Base-by-base conservation (phyloP, 2,888 invertebrate genomes). In the Autographa gamma region DNA sequence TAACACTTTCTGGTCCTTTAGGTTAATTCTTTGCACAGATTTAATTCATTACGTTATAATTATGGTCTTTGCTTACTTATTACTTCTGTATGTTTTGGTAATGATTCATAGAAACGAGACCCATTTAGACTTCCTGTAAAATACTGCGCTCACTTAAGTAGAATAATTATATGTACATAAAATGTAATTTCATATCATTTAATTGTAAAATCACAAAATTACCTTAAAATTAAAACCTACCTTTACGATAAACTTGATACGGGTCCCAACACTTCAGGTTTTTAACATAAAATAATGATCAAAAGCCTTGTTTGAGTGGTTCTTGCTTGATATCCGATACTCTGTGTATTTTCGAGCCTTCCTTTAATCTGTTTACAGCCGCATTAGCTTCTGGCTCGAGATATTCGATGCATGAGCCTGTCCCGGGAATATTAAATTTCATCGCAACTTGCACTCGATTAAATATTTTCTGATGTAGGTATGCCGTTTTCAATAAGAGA, bases 211-310 rank as follows among this genome's bases (percentile, higher is more conserved):
- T 11, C 11, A 11, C 38, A 9, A 38, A 38, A 38, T 2, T 11
- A 0, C 38, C 38, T 11, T 38, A 8, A 11, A 38, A 38, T 38
- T 9, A 11, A 38, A n/a, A 48, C 8, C 14, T 43, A 14, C 16
- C 18, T 59, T 52, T 52, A 60, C 66, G 63, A 68, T 16, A 68
- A 79, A 77, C 75, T 69, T 59, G 76, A 77, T 77, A 77, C 68
- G 66, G 68, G 32, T 25, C 58, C 34, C 32, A 66, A 66, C 73
- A 82, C 82, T 85, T 84, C 81, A 79, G 73, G 82, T 83, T 86
- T 85, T 86, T 83, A 85, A 85, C 82, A 79, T 80, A 79, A 80
- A 82, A 77, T 82, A 81, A 78, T 82, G 85, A 89, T 89, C 90
- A 90, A 90, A 89, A 82, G 82, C 77, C 48, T 66, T 64, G 71